These are phyloP conservation scores for Corythaixoides concolor DNA, from an alignment of 2,113 vertebrate genomes.

Conservation along the genomic window DNA sequence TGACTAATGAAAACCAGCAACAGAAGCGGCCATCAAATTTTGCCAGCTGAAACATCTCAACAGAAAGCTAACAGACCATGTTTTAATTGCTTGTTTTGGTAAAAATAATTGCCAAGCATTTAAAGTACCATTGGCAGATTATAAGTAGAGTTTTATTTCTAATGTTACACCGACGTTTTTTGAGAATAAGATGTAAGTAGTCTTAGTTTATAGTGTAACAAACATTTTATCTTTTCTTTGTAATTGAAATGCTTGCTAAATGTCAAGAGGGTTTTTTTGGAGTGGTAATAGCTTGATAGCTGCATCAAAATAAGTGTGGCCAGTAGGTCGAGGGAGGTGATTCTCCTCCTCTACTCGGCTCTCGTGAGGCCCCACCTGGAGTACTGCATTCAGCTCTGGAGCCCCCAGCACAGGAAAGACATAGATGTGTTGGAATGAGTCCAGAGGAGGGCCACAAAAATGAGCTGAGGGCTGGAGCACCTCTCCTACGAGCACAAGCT, in stretches of 20 bases:
- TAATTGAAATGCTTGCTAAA: background rate
- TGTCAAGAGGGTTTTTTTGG: background rate
- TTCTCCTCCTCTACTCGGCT: background rate
- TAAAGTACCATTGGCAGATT: background rate
- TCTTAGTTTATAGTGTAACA: background rate
- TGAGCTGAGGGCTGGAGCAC: background rate
- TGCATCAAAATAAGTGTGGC: background rate
- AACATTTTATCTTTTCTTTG: background rate
- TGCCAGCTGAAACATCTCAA: conserved; percentile 57
- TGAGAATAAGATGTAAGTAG: background rate
- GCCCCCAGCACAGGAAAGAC: background rate
- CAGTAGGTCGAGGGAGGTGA: background rate
- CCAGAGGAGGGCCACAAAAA: background rate
- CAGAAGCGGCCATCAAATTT: conserved; percentile 1
- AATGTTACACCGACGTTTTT: background rate
- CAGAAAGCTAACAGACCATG: background rate
- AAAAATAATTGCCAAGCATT: conserved; percentile 48
- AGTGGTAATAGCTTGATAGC: background rate
- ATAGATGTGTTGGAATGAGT: accelerated
- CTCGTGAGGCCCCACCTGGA: background rate
- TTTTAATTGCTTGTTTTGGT: conserved; percentile 43
- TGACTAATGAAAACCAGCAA: conserved; percentile 37
- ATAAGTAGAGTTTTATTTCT: background rate
- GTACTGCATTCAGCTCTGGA: background rate
- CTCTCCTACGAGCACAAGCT: background rate